Percentiles rank a stretch among this genome's conserved stretches.
These are phyloP conservation scores for Myrmecobius fasciatus DNA, from an alignment of 2,113 vertebrate genomes.

Conservation along the genomic window DNA sequence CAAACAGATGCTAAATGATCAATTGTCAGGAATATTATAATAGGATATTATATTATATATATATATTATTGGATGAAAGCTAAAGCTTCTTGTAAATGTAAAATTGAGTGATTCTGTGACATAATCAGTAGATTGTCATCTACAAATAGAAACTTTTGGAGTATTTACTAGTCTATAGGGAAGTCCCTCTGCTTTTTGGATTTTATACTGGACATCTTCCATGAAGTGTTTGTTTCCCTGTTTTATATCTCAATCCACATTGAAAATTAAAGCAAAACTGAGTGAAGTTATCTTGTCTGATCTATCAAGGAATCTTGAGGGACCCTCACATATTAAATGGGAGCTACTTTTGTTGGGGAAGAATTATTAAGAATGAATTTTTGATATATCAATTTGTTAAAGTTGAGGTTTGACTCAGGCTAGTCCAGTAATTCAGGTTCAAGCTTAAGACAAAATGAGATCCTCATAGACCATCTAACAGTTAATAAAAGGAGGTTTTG, in stretches of 20 bases:
- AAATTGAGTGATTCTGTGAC: background rate
- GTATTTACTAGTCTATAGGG: background rate
- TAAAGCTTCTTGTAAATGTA: background rate
- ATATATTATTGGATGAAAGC: background rate
- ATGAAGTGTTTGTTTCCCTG: background rate
- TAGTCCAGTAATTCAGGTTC: background rate
- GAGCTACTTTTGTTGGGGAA: background rate
- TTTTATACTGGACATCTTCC: background rate
- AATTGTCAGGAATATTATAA: background rate
- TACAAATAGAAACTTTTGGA: background rate
- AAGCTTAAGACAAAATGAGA: background rate
- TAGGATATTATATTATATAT: background rate
- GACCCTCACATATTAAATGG: background rate
- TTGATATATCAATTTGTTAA: background rate
- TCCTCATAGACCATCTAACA: background rate
- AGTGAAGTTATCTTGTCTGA: background rate
- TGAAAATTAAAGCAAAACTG: background rate
- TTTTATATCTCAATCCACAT: background rate
- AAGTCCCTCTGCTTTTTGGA: background rate
- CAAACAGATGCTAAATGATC: background rate
- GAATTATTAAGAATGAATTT: background rate
- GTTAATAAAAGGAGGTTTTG: background rate
- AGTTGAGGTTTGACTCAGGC: background rate
- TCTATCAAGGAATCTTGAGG: background rate
- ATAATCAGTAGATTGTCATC: background rate